Conservation (phyloP, 1,140 invertebrate species). For the Uloborus diversus region DNA sequence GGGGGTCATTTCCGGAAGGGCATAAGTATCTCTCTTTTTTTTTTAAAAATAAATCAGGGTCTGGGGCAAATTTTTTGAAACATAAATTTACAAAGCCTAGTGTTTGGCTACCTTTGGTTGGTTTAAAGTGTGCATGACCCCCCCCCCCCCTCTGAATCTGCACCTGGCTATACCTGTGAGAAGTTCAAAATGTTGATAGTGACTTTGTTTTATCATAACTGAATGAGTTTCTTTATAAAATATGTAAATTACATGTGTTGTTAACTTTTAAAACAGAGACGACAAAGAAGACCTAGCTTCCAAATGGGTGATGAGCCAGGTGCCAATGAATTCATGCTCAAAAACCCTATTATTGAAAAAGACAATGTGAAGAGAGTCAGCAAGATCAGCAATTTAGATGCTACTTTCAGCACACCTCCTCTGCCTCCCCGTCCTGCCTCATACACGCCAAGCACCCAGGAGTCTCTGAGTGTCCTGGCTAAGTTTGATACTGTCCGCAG, state of each 20-base stretch:
- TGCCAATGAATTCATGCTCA: conserved; percentile 61
- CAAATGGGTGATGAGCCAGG: conserved; percentile 37
- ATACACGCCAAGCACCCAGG: conserved; percentile 71
- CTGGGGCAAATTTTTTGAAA: too few species aligned
- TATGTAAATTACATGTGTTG: neutral
- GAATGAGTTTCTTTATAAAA: neutral
- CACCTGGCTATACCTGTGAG: too few species aligned
- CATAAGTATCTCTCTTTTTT: too few species aligned
- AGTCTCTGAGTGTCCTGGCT: conserved; percentile 77
- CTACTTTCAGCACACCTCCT: conserved; percentile 69
- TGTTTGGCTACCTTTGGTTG: too few species aligned
- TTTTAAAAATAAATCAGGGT: too few species aligned
- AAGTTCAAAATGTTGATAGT: too few species aligned
- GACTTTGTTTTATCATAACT: neutral
- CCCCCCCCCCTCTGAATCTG: too few species aligned
- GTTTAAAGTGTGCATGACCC: too few species aligned
- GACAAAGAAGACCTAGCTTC: conserved; percentile 35
- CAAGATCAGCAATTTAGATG: conserved; percentile 52
- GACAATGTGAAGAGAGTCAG: conserved; percentile 44
- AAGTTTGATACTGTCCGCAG: conserved; percentile 84
- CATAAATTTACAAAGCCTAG: too few species aligned
- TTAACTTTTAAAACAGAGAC: neutral
- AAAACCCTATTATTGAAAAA: conserved; percentile 64
- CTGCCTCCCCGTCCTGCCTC: conserved; percentile 79
- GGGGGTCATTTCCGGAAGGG: too few species aligned